These are phyloP conservation scores for Eptesicus fuscus DNA, from an alignment of 2,113 vertebrate species.

Conservation along the genomic window DNA sequence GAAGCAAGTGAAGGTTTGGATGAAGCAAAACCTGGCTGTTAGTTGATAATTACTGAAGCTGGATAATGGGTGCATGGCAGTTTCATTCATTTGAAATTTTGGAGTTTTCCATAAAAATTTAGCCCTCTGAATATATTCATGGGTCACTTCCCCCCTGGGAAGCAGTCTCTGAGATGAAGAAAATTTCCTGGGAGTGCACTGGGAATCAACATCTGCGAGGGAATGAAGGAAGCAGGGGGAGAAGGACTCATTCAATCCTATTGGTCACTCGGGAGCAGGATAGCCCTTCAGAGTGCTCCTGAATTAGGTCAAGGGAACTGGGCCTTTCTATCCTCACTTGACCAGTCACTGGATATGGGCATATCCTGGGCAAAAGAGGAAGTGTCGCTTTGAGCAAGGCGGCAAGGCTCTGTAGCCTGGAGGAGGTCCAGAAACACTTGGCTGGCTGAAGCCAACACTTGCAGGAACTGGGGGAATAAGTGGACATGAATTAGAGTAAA, in stretches of 20 bases:
- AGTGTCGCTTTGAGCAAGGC: not conserved
- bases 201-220: no score
- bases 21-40: not conserved
- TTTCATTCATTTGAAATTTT: not conserved
- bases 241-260: not conserved
- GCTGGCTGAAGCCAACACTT: not conserved
- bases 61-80: not conserved
- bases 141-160: not conserved
- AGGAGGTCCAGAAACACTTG: not conserved
- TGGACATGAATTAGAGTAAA: not conserved
- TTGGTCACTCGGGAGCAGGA: not conserved
- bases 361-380: not conserved
- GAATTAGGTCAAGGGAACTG: not conserved
- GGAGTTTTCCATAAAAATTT: not conserved
- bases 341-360: not conserved
- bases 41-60: not conserved
- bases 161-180: not conserved
- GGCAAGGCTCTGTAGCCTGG: not conserved
- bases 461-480: not conserved
- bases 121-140: not conserved
- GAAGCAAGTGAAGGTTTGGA: not conserved
- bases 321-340: not conserved
- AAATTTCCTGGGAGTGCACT: not conserved
- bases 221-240: not conserved
- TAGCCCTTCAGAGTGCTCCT: not conserved